Evolutionary conservation across 2,797 vertebrate species (phyloP).

Genomic region (Eurystomus glaucurus): DNA sequence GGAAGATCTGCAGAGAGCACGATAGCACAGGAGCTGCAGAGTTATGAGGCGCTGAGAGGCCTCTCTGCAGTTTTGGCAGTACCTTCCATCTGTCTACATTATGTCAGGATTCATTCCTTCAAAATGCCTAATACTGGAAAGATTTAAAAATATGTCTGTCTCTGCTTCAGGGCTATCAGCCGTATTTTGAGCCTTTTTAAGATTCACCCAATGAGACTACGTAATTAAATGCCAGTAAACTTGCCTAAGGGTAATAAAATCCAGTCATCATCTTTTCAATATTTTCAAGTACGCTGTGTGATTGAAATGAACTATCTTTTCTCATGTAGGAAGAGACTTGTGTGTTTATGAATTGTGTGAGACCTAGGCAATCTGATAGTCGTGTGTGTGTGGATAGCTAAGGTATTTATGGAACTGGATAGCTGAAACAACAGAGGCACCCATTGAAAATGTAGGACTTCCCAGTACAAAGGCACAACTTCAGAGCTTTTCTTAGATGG

Average conservation of each 20-base stretch:
- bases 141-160: constrained; percentile 5
- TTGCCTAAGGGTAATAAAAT: constrained; percentile 34
- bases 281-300: not conserved
- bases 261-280: accelerated
- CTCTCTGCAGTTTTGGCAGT: not conserved
- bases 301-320: constrained; percentile 3
- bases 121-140: not conserved
- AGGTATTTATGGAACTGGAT: not conserved
- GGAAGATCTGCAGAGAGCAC: not conserved
- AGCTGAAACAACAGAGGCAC: not conserved
- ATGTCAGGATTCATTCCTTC: constrained; percentile 12
- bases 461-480: not conserved
- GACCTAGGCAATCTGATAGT: not conserved
- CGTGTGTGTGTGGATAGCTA: not conserved
- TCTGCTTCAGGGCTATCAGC: constrained; percentile 8
- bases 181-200: constrained; percentile 30
- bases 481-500: not conserved
- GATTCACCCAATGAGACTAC: not conserved
- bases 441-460: not conserved
- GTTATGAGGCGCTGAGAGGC: not conserved
- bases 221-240: constrained; percentile 53
- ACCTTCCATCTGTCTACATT: constrained; percentile 10
- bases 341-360: not conserved
- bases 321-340: not conserved
- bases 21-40: not conserved